Base-by-base conservation (phyloP, 2,888 invertebrate genomes). In the Isotomurus palustris region DNA sequence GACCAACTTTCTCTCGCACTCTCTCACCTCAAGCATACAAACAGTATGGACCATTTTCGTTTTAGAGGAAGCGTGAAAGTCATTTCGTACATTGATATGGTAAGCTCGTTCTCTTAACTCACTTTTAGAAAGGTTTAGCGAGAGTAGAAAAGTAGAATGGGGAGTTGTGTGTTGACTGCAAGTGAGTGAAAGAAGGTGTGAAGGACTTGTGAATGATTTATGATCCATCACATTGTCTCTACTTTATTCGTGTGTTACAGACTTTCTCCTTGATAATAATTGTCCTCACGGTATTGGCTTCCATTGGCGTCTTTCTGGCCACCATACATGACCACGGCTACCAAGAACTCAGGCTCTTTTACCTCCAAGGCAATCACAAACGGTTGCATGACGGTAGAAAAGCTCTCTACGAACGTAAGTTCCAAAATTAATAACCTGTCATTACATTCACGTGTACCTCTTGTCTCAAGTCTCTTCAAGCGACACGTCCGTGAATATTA, bases 191-290 rank as follows among this genome's bases (percentile, higher is more conserved):
- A n/a, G n/a, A n/a, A n/a, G n/a, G n/a, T n/a, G n/a, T n/a, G n/a
- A n/a, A n/a, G n/a, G n/a, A n/a, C n/a, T n/a, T n/a, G n/a, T n/a
- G n/a, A n/a, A n/a, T n/a, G n/a, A n/a, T n/a, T n/a, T n/a, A n/a
- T n/a, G n/a, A n/a, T n/a, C n/a, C n/a, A n/a, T n/a, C n/a, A n/a
- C n/a, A n/a, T n/a, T n/a, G n/a, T n/a, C n/a, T n/a, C n/a, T n/a
- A n/a, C n/a, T n/a, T n/a, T n/a, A n/a, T n/a, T n/a, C n/a, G n/a
- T n/a, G n/a, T n/a, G 3, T 58, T 58, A 8, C 49, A 64, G 64
- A 56, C 56, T 22, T 60, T 65, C 55, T 65, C 65, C 19, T 57
- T 65, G 22, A 36, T 60, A 53, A 57, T 65, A 14, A 65, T 65
- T 45, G 55, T 65, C 43, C 52, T 62, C 50, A 65, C 65, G 17